phyloP scores from a whole-genome alignment of 92 coral and sea anemone species.

The Montipora capitata region DNA sequence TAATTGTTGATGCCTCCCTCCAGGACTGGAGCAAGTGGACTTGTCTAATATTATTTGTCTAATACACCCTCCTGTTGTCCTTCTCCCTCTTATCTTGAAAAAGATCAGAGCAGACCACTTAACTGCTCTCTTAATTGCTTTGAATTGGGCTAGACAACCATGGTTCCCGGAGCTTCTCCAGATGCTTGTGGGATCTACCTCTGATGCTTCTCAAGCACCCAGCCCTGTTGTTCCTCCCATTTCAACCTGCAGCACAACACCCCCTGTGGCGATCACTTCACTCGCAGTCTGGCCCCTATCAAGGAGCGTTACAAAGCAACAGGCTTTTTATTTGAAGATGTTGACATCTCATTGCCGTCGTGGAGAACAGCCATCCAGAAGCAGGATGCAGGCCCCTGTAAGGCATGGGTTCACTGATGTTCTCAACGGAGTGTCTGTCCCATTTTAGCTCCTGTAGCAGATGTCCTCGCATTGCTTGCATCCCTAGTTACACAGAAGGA shows the following conservation, averaged over 20 bases:
- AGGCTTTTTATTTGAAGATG: constrained; percentile 48
- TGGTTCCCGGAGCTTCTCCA: constrained; percentile 22
- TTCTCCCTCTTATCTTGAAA: constrained; percentile 49
- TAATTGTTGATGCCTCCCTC: constrained; percentile 58
- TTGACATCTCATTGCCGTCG: constrained; percentile 52
- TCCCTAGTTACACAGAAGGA: constrained; percentile 21
- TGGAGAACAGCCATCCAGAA: constrained; percentile 60
- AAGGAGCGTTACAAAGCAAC: constrained; percentile 9
- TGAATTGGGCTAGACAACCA: constrained; percentile 50
- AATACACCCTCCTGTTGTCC: not conserved
- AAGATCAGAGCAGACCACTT: constrained; percentile 60
- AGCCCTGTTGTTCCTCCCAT: not conserved
- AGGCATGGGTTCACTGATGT: constrained; percentile 69
- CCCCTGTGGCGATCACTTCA: constrained; percentile 2
- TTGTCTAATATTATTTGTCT: too few relatives aligned
- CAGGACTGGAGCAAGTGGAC: not conserved
- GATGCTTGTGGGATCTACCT: constrained; percentile 66
- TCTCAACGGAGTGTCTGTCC: constrained; percentile 59
- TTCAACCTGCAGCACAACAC: not conserved
- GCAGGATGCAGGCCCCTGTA: constrained; percentile 65
- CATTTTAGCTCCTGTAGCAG: constrained; percentile 29
- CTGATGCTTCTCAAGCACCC: constrained; percentile 51
- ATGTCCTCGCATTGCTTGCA: not conserved
- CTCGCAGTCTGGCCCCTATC: not conserved
- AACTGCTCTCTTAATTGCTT: constrained; percentile 65